Percentiles rank a stretch among this genome's conserved stretches.
Conservation (phyloP, 2,888 invertebrate genomes). For the Dicyrtomina minuta region DNA sequence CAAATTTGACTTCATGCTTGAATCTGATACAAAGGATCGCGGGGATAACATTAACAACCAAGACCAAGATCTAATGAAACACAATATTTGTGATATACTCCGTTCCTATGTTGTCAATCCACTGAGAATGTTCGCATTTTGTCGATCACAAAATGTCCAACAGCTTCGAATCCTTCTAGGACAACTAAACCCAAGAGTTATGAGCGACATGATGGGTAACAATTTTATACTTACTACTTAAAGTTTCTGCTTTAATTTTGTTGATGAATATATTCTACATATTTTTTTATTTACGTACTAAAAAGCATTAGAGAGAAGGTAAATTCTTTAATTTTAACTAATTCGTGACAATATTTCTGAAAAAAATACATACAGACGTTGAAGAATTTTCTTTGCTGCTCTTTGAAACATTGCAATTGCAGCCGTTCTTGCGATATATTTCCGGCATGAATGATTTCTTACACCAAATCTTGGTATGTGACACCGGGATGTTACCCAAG, state of each 20-base stretch:
- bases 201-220: background rate
- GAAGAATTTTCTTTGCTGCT: background rate
- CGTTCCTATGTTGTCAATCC: background rate
- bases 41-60: background rate
- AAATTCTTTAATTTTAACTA: too few relatives aligned
- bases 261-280: too few relatives aligned
- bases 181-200: background rate
- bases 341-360: background rate
- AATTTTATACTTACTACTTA: too few relatives aligned
- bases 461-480: background rate
- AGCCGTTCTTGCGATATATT: background rate
- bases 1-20: constrained; percentile 1
- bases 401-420: background rate
- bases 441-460: background rate
- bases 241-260: too few relatives aligned
- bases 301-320: too few relatives aligned
- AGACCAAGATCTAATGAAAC: background rate
- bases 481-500: background rate
- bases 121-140: background rate
- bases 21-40: background rate
- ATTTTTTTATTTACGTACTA: too few relatives aligned
- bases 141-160: background rate
- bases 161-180: background rate
- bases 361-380: background rate
- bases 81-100: background rate